Percentiles rank a stretch among this genome's conserved stretches.
These are phyloP conservation scores for Tor tambroides DNA, from an alignment of 2,113 vertebrate species.

Conservation along the genomic window DNA sequence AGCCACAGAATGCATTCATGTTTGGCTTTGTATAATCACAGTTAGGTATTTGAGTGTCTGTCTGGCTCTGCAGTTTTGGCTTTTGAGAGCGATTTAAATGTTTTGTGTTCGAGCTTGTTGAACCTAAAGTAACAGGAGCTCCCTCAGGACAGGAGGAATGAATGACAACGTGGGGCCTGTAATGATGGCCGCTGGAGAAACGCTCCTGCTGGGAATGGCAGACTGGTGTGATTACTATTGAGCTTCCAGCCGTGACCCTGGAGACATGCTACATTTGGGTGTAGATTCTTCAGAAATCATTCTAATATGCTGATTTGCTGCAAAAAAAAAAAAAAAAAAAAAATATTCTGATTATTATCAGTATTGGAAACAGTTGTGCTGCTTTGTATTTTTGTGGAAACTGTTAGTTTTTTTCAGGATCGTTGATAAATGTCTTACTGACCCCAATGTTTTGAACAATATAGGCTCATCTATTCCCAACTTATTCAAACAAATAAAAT, in stretches of 20 bases:
- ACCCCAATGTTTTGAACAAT: background rate
- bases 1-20: background rate
- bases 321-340: too few species aligned
- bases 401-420: too few species aligned
- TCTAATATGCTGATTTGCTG: too few species aligned
- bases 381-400: too few species aligned
- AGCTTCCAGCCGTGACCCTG: conserved; percentile 28
- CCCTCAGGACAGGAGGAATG: conserved; percentile 7
- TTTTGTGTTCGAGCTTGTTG: background rate
- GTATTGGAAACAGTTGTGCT: too few species aligned
- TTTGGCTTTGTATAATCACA: background rate
- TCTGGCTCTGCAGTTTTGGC: conserved; percentile 7
- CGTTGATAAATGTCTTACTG: too few species aligned
- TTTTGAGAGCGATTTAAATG: background rate
- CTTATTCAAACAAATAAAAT: too few species aligned
- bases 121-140: conserved; percentile 13
- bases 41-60: conserved; percentile 3
- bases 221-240: conserved; percentile 14
- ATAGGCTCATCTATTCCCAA: too few species aligned
- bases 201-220: background rate
- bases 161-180: conserved; percentile 9
- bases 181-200: conserved; percentile 22
- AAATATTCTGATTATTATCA: too few species aligned
- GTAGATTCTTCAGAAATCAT: background rate
- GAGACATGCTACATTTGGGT: background rate